Evolutionary conservation across 2,888 invertebrate species (phyloP), one percentile per base, ranked within the genome.

Genomic region (Hedya salicella): DNA sequence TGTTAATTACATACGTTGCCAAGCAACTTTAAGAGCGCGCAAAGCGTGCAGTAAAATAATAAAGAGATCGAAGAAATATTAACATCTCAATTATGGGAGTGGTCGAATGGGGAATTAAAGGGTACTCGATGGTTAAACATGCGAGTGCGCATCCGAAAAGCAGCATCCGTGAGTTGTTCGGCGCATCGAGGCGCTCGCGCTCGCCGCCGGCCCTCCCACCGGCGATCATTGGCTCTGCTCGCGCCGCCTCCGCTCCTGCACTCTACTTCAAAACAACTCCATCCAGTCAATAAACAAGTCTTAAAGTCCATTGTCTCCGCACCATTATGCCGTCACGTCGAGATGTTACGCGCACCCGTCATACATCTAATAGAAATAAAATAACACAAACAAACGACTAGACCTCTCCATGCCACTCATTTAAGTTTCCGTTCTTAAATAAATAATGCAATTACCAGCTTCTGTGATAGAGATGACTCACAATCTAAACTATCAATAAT

Each of bases 231-330:
- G 91, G 91, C 82, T 82, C 84, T 74, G 75, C 70, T 74, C 71
- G 87, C 88, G 80, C 89, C 91, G 90, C 91, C 91, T 90, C 85
- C 89, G 84, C 87, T 89, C 84, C 81, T 85, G 88, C 89, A 86
- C 82, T 87, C 86, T 82, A 80, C 85, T 87, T 87, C 85, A 85
- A 86, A 88, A 89, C 88, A 87, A 88, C 90, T 91, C 90, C 88
- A 89, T 89, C 86, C 78, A 83, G 83, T 87, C 85, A 87, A 90
- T 90, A 90, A 91, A 89, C 89, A 88, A 89, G 90, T 88, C 89
- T 88, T 86, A 82, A 86, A 85, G 82, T 85, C 89, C 88, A 90
- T 91, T 91, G 90, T 89, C 86, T 87, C 84, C 77, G 77, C 77
- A 83, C 83, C 83, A 87, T 88, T 87, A 88, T 83, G 79, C 85